A percentile compares a stretch with the other conserved stretches of the same genome.
Evolutionary conservation across 1,140 invertebrate genomes (phyloP).

Genomic region (Neelides sp.): DNA sequence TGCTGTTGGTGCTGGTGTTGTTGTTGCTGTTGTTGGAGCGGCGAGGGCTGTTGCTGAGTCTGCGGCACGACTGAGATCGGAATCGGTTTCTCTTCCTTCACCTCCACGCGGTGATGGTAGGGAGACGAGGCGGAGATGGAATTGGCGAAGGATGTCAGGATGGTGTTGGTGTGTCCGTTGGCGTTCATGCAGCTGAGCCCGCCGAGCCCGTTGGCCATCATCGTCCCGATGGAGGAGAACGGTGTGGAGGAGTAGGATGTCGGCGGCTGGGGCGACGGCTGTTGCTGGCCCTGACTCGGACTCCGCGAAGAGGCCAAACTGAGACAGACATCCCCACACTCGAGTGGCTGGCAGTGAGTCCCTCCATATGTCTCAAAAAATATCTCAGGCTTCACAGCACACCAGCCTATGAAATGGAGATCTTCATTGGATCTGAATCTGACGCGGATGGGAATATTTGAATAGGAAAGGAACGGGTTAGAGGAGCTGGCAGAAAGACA

Average conservation of each 20-base stretch:
- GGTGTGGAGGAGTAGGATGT: too few species aligned
- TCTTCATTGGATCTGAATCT: too few species aligned
- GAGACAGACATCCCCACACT: constrained; percentile 33
- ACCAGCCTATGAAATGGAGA: constrained; percentile 38
- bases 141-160: not conserved
- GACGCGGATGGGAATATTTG: too few species aligned
- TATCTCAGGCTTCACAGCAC: constrained; percentile 35
- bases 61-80: constrained; percentile 21
- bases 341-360: constrained; percentile 36
- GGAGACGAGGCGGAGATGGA: not conserved
- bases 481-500: too few species aligned
- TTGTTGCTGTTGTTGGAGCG: constrained; percentile 1
- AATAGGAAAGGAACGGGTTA: too few species aligned
- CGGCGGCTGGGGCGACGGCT: constrained; percentile 23
- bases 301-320: constrained; percentile 2
- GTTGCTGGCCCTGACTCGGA: constrained; percentile 19
- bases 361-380: constrained; percentile 38
- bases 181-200: not conserved
- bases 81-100: constrained; percentile 12
- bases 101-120: not conserved
- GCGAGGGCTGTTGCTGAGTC: constrained; percentile 8
- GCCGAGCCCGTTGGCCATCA: too few species aligned
- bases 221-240: too few species aligned
- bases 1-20: constrained; percentile 1
- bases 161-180: not conserved